These are phyloP conservation scores for Cervus canadensis DNA, from an alignment of 2,113 vertebrate species.

Conservation along the genomic window DNA sequence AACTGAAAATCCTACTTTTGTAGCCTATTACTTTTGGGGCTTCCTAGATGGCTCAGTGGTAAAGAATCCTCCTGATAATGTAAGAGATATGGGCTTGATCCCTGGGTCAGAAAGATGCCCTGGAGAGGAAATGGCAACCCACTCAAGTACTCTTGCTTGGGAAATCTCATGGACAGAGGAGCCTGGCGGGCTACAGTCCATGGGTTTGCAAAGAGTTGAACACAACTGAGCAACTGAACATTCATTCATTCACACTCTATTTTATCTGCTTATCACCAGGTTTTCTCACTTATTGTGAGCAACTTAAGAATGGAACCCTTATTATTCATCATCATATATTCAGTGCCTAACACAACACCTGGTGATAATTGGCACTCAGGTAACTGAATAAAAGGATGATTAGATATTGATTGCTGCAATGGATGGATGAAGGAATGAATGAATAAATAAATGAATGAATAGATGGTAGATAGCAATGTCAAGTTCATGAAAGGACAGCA, in stretches of 20 bases:
- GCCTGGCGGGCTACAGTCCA: background rate
- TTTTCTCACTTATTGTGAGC: background rate
- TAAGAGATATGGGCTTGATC: background rate
- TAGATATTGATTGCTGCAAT: background rate
- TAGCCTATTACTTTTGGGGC: background rate
- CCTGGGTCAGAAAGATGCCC: background rate
- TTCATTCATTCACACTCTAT: background rate
- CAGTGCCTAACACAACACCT: background rate
- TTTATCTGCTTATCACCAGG: background rate
- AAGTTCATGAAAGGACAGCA: background rate
- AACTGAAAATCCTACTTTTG: background rate
- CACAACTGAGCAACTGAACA: background rate
- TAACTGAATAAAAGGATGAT: background rate
- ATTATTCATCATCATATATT: background rate
- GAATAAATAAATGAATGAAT: background rate
- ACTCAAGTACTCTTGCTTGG: background rate
- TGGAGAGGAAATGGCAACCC: background rate
- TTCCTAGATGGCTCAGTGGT: background rate
- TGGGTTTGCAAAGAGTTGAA: background rate
- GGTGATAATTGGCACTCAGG: background rate
- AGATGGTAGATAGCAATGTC: background rate
- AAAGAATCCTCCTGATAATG: background rate
- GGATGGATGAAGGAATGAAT: background rate
- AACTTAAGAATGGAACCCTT: background rate
- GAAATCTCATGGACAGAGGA: background rate